phyloP scores from a whole-genome alignment of 2,888 invertebrate species.

The Ceratothoa steindachneri region DNA sequence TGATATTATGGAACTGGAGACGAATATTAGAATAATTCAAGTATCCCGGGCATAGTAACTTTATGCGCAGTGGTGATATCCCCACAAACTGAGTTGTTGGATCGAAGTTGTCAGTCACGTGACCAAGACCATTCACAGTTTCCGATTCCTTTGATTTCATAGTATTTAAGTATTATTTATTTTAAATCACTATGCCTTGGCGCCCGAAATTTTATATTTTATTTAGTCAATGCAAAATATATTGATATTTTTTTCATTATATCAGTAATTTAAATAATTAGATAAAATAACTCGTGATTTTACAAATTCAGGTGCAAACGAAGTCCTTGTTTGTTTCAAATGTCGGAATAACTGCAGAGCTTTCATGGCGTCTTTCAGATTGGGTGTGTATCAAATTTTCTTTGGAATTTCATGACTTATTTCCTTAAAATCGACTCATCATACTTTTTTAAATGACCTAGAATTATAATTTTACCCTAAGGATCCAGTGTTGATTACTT shows the following conservation, averaged over 20 bases:
- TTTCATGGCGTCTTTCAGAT: conserved; percentile 46
- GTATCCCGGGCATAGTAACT: not conserved
- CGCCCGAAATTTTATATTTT: no score
- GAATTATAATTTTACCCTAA: not conserved
- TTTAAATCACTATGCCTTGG: no score
- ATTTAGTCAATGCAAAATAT: no score
- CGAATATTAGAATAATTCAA: no score
- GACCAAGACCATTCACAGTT: not conserved
- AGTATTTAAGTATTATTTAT: not conserved
- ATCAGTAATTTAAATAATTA: no score
- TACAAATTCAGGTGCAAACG: not conserved
- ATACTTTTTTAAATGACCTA: not conserved
- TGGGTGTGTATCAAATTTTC: conserved; percentile 45
- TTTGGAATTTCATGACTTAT: conserved; percentile 46
- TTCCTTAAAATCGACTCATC: not conserved
- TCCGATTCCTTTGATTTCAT: not conserved
- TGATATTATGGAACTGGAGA: no score
- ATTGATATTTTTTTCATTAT: no score
- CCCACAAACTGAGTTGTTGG: not conserved
- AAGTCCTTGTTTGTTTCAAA: not conserved
- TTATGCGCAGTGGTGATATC: not conserved
- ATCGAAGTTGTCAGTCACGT: not conserved
- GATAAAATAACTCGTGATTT: not conserved
- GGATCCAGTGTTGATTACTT: not conserved
- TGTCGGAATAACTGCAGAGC: conserved; percentile 26